phyloP scores from a whole-genome alignment of 2,888 invertebrate species.

The Anthrax anthrax region DNA sequence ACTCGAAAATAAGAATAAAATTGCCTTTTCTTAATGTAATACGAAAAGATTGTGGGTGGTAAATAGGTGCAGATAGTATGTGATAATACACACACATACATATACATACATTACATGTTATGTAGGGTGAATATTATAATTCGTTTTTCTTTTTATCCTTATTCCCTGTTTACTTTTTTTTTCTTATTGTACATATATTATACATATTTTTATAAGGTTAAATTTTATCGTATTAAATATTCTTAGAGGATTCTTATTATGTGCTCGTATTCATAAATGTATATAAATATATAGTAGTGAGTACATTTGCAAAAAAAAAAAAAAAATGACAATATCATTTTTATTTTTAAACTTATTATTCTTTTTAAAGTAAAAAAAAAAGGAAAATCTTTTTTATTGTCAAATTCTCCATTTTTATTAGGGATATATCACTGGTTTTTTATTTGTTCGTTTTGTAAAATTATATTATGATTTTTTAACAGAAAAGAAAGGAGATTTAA shows the following conservation, averaged over 20 bases:
- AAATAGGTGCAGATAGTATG: too few species aligned
- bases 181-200: neutral
- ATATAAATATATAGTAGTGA: constrained; percentile 1
- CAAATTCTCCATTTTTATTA: constrained; percentile 14
- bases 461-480: neutral
- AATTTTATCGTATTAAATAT: constrained; percentile 1
- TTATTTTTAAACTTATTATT: neutral
- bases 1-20: constrained; percentile 10
- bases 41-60: neutral
- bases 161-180: too few species aligned
- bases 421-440: constrained; percentile 10
- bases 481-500: neutral
- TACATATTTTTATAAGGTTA: neutral
- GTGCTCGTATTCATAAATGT: neutral
- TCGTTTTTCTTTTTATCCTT: too few species aligned
- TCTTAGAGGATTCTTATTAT: neutral
- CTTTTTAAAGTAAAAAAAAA: neutral
- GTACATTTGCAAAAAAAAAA: neutral
- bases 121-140: too few species aligned
- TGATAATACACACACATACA: too few species aligned
- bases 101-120: too few species aligned
- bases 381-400: constrained; percentile 14
- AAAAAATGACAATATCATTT: too few species aligned
- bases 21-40: constrained; percentile 7
- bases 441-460: constrained; percentile 10